Percentiles rank a stretch among this genome's conserved stretches.
phyloP scores from a whole-genome alignment of 2,888 invertebrate genomes.

The Seira ritae region DNA sequence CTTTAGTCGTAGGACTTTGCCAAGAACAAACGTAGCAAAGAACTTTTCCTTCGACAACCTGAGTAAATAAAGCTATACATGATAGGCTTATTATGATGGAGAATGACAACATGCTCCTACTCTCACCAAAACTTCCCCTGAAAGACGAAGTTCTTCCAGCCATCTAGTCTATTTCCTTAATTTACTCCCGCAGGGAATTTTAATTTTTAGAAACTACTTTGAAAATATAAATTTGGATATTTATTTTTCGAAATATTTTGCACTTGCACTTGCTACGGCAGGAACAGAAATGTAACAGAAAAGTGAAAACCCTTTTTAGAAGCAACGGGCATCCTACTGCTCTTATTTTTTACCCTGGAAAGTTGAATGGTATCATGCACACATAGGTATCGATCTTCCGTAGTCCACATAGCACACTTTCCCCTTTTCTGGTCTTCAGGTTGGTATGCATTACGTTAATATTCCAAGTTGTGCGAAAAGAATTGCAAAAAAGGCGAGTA shows the following conservation, averaged over 20 bases:
- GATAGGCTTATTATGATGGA: constrained; percentile 25
- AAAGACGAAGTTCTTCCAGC: background rate
- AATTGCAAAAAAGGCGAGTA: background rate
- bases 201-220: no score
- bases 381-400: constrained; percentile 1
- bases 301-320: no score
- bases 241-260: no score
- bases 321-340: background rate
- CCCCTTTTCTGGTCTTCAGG: background rate
- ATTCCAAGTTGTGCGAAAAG: constrained; percentile 1
- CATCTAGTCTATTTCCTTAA: no score
- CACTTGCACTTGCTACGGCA: no score
- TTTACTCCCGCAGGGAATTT: no score
- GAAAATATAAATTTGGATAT: no score
- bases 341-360: background rate
- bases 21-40: constrained; percentile 73
- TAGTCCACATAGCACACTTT: background rate
- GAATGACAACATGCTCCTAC: constrained; percentile 21
- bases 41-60: constrained; percentile 59
- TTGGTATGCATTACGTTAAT: background rate
- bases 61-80: constrained; percentile 34
- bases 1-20: constrained; percentile 53
- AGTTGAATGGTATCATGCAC: background rate
- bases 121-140: background rate
- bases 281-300: no score